These are phyloP conservation scores for Eulemur mongoz DNA, from an alignment of 2,797 vertebrate species.

Conservation along the genomic window DNA sequence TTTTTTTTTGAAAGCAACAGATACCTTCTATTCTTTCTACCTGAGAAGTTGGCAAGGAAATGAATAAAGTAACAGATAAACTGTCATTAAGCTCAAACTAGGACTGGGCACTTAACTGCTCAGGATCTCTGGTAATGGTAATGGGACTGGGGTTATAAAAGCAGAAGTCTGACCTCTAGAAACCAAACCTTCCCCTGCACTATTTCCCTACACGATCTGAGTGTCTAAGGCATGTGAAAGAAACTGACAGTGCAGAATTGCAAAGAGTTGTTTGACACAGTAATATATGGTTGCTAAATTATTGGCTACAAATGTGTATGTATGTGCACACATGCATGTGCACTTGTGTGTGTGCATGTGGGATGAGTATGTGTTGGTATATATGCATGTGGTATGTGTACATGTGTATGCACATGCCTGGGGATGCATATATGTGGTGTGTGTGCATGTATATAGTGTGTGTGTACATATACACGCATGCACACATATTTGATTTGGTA, in stretches of 20 bases:
- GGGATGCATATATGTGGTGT: background rate
- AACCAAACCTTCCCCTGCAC: background rate
- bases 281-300: background rate
- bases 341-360: background rate
- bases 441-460: background rate
- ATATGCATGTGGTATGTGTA: background rate
- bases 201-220: background rate
- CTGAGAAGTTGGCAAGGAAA: background rate
- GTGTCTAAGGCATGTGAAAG: background rate
- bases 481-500: background rate
- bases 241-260: background rate
- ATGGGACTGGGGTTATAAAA: background rate
- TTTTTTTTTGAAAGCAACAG: conserved; percentile 25
- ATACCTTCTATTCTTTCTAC: background rate
- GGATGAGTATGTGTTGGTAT: background rate
- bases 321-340: background rate
- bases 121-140: background rate
- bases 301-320: background rate
- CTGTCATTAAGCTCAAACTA: background rate
- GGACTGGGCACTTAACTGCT: background rate
- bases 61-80: background rate
- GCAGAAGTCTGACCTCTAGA: background rate
- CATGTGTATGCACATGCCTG: background rate
- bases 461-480: too few relatives aligned
- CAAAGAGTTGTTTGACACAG: background rate